Base-by-base conservation (phyloP, 2,888 invertebrate genomes). In the Drosophila formosana region DNA sequence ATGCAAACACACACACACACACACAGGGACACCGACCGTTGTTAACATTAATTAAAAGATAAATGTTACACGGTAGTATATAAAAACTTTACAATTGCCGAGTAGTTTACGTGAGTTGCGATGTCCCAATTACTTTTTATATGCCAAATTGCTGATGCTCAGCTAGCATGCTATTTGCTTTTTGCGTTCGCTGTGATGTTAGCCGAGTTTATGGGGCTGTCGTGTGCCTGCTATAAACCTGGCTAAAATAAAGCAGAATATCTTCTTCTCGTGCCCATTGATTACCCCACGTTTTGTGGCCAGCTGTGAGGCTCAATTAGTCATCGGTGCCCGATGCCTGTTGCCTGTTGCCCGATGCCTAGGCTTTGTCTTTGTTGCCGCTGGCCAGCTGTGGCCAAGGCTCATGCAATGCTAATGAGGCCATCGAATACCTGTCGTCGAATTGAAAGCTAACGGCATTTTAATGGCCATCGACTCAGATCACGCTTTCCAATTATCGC, bases 391-490 rank as follows among this genome's bases (percentile, higher is more conserved):
- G 70, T 51, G 51, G 30, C 51, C 50, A 57, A 58, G 57, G 57
- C 50, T 64, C 58, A 74, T 62, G 45, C 64, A 68, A 81, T 81
- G 75, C 78, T 85, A 88, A 88, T 88, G 85, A 81, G 75, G 56
- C 53, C 56, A 73, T 71, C 66, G 67, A 75, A 65, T 71, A 72
- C 66, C 73, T 52, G 68, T 28, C 30, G 34, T 66, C 47, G 78
- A 82, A 82, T 85, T 88, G 69, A 88, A 88, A 85, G 79, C 85
- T 82, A 88, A 82, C 72, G 68, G 69, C 39, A 46, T 63, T 81
- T 75, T 75, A 78, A 88, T 85, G 67, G 72, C 55, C 66, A 26
- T n/a, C 60, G 43, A 51, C 46, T 58, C 52, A 18, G 50, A 43
- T 46, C 45, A 45, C 39, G n/a, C 41, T 57, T 47, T 71, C 61